phyloP scores from a whole-genome alignment of 2,888 invertebrate species.

The Oscheius sp. region DNA sequence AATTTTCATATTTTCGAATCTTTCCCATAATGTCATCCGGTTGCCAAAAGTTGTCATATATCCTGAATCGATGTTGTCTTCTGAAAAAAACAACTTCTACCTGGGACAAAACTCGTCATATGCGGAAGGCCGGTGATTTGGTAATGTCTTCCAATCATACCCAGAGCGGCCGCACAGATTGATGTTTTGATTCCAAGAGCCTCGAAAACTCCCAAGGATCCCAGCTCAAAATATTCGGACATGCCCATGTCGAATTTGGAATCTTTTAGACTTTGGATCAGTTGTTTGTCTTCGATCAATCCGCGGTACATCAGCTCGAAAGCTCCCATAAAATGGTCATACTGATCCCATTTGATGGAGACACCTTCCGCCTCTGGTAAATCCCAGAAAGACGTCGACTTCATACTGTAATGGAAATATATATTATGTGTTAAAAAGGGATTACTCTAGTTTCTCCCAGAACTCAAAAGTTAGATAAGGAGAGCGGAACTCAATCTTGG shows the following conservation, averaged over 20 bases:
- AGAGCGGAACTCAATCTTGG: constrained; percentile 9
- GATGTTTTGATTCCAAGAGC: constrained; percentile 15
- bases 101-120: constrained; percentile 23
- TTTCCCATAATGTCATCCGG: constrained; percentile 24
- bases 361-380: not conserved
- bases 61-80: not conserved
- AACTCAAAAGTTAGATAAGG: not conserved
- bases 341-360: not conserved
- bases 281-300: not conserved
- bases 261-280: not conserved
- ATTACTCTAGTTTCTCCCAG: constrained; percentile 15
- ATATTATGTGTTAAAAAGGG: not conserved
- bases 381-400: constrained; percentile 15
- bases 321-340: not conserved
- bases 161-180: constrained; percentile 22
- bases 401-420: constrained; percentile 6
- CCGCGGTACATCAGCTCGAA: constrained; percentile 9
- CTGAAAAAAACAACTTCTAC: not conserved
- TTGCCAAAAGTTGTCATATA: constrained; percentile 26
- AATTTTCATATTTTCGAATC: constrained; percentile 23
- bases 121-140: constrained; percentile 18
- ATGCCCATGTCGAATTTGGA: constrained; percentile 14
- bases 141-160: constrained; percentile 4
- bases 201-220: constrained; percentile 11
- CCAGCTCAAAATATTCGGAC: constrained; percentile 20